A percentile compares a stretch with the other conserved stretches of the same genome.
phyloP scores from a whole-genome alignment of 2,888 invertebrate genomes.

The Rhodophaea formosa region DNA sequence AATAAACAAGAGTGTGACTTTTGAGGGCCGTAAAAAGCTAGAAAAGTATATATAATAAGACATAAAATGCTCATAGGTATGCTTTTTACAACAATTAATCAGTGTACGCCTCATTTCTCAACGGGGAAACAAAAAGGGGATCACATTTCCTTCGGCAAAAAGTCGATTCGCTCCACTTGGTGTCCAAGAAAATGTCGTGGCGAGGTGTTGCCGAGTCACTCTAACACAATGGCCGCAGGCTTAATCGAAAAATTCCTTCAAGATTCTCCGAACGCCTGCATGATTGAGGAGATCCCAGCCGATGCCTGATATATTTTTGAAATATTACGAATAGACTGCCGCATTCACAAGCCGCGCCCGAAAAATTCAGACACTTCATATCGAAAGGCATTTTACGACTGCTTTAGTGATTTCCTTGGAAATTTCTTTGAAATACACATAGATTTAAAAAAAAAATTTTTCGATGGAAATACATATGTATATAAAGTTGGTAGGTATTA shows the following conservation, averaged over 20 bases:
- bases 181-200: slow-evolving; percentile 17
- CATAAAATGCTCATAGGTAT: background rate
- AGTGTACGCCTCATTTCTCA: background rate
- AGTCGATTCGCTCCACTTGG: slow-evolving; percentile 7
- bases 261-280: slow-evolving; percentile 31
- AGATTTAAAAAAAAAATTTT: no score
- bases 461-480: no score
- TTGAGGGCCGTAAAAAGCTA: no score
- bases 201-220: slow-evolving; percentile 21
- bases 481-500: no score
- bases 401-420: background rate
- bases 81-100: slow-evolving; percentile 8
- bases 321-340: slow-evolving; percentile 17
- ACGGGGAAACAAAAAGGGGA: background rate
- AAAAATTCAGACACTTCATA: background rate
- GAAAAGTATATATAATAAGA: background rate
- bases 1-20: no score
- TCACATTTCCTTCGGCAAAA: slow-evolving; percentile 8
- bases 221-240: slow-evolving; percentile 24
- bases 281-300: slow-evolving; percentile 27
- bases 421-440: background rate
- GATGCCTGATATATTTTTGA: slow-evolving; percentile 27
- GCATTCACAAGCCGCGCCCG: background rate
- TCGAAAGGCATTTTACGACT: background rate
- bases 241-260: slow-evolving; percentile 36